Evolutionary conservation across 2,113 vertebrate species (phyloP).

Genomic region (Dasyprocta punctata): DNA sequence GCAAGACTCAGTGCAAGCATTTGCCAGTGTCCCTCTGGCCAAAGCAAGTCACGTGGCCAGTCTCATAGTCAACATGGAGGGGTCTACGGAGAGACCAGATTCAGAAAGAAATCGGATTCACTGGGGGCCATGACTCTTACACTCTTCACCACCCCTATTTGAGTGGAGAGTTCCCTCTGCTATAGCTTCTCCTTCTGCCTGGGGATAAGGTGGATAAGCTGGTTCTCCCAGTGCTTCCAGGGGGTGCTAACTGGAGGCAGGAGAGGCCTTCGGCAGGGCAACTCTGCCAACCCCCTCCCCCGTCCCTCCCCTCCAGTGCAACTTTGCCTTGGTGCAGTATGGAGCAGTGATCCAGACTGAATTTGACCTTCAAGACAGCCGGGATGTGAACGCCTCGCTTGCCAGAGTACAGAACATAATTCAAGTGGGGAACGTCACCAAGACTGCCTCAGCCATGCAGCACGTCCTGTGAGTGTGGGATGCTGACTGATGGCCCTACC

Average conservation of each 20-base stretch:
- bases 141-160: neutral
- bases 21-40: neutral
- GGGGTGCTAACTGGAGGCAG: neutral
- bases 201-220: neutral
- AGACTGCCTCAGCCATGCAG: constrained; percentile 89
- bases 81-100: neutral
- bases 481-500: neutral
- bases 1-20: neutral
- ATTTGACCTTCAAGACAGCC: constrained; percentile 84
- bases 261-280: neutral
- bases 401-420: constrained; percentile 80
- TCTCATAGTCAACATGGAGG: neutral
- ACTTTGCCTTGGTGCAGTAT: constrained; percentile 88
- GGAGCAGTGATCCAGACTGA: constrained; percentile 84
- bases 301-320: constrained; percentile 79
- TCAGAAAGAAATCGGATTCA: neutral
- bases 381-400: constrained; percentile 69
- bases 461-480: constrained; percentile 90
- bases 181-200: neutral
- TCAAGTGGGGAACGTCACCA: constrained; percentile 82
- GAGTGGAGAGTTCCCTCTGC: neutral
- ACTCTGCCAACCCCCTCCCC: neutral
- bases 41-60: neutral
- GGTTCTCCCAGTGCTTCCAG: neutral
- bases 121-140: neutral